Percentiles rank a stretch among this genome's conserved stretches.
phyloP scores from a whole-genome alignment of 2,797 vertebrate species.

The Anas acuta region DNA sequence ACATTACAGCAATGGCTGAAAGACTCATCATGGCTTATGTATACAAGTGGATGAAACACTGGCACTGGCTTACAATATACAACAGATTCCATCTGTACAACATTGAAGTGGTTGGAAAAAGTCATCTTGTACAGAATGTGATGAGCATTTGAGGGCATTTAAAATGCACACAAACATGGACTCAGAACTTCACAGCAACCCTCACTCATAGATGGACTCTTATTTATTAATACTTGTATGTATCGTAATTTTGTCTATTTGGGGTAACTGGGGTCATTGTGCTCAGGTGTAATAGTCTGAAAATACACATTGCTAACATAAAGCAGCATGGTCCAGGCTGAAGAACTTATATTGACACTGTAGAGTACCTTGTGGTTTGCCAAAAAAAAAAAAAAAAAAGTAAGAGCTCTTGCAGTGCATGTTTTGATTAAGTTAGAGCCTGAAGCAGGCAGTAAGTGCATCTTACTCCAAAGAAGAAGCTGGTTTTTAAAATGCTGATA shows the following conservation, averaged over 20 bases:
- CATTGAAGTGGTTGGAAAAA: not conserved
- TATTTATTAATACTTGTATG: not conserved
- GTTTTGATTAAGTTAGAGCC: not conserved
- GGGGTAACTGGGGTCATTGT: not conserved
- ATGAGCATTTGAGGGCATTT: not conserved
- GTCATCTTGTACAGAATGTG: slow-evolving; percentile 33
- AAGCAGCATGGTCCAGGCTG: not conserved
- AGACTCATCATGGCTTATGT: not conserved
- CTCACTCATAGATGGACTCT: not conserved
- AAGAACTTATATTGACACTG: not conserved
- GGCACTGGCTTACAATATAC: not conserved
- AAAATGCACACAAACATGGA: not conserved
- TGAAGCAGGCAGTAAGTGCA: not conserved
- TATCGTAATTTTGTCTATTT: not conserved
- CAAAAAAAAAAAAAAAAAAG: not conserved
- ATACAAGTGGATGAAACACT: not conserved
- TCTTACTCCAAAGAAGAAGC: not conserved
- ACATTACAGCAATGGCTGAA: not conserved
- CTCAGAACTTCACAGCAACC: not conserved
- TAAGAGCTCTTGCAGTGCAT: not conserved
- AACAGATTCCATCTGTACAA: slow-evolving; percentile 29
- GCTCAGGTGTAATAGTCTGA: not conserved
- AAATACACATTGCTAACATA: not conserved
- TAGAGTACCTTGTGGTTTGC: not conserved
- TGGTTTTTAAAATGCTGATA: not conserved